Base-by-base conservation (phyloP, 2,113 vertebrate genomes). In the Mellivora capensis region DNA sequence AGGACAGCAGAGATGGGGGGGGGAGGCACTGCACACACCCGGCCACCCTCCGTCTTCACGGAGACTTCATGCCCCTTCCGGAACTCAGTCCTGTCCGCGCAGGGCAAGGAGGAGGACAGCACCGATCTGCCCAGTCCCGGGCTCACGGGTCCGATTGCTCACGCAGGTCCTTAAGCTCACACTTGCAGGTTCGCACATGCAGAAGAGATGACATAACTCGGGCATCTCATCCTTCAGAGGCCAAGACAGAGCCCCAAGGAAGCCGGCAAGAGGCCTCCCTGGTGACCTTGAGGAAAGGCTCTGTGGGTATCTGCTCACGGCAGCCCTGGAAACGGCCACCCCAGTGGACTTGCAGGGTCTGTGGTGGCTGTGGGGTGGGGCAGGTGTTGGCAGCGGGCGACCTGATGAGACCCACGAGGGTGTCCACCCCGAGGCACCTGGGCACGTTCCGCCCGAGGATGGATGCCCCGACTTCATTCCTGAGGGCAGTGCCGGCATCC, bases 41-140 rank as follows among this genome's bases (percentile, higher is more conserved):
- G 8, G 37, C 80, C 17, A 5, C 23, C 17, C 77, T 74, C 31
- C 2, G 10, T 47, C 21, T 74, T n/a, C 57, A 21, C 62, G 29
- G 74, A 44, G 61, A 27, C 15, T 6, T 2, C 0, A 1, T 0
- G 37, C 17, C 14, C 5, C 76, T 7, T 39, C 90, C 4, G 8
- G 49, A 9, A 5, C 76, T 42, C 67, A 25, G 23, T 2, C 29
- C 27, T 0, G 3, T 37, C 64, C 9, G 64, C 7, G 8, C 2
- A 29, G 21, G 27, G 57, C 34, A 3, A 6, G 29, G 42, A 27
- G 21, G 62, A 29, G 84, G 39, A 7, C 4, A 4, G 10, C 21
- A 27, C 2, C 20, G 21, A 7, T 44, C 49, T 34, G 62, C 42
- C 47, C 12, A 42, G 74, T 21, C 57, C n/a, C 13, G 69, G 10